Base-by-base conservation (phyloP, 2,888 invertebrate genomes). In the Acleris literana region DNA sequence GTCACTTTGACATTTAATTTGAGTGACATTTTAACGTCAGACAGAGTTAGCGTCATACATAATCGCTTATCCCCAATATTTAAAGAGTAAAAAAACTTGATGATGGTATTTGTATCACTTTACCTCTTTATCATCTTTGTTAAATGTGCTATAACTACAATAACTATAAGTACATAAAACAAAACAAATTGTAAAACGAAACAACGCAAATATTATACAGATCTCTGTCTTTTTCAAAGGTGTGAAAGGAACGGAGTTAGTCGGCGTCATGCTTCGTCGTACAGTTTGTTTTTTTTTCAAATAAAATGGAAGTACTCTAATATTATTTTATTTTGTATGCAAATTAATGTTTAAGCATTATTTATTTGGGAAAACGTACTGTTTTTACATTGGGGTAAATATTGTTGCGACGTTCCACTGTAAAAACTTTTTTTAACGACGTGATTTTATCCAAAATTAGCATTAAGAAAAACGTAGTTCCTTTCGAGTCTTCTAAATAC, bases 391-490 rank as follows among this genome's bases (percentile, higher is more conserved):
- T 56, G 44, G 51, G 52, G 43, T 53, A 9, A 66, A 39, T 53
- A 66, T 66, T 62, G 52, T 61, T 17, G 68, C 9, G 68, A 60
- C 16, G 16, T 39, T 55, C 63, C 58, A 56, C 52, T 56, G 48
- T 22, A 1, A 48, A 48, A 51, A 66, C 52, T 55, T 55, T 22
- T 56, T 61, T 20, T 39, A 13, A 39, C 13, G 1, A 39, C 7
- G 39, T 39, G 39, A 13, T 39, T 39, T 39, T 39, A 39, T 3
- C 29, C 22, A 57, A 51, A 46, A 39, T 44, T 59, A 43, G 55
- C 63, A 59, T 59, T 69, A 46, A 39, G 67, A 64, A 53, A 69
- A 61, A 57, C 49, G 68, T 64, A 69, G 63, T 57, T 69, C 64
- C 59, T 68, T 69, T 70, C 63, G 58, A 60, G 69, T 69, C 64